phyloP scores from a whole-genome alignment of 2,888 invertebrate species.

The Copidosoma aretas region DNA sequence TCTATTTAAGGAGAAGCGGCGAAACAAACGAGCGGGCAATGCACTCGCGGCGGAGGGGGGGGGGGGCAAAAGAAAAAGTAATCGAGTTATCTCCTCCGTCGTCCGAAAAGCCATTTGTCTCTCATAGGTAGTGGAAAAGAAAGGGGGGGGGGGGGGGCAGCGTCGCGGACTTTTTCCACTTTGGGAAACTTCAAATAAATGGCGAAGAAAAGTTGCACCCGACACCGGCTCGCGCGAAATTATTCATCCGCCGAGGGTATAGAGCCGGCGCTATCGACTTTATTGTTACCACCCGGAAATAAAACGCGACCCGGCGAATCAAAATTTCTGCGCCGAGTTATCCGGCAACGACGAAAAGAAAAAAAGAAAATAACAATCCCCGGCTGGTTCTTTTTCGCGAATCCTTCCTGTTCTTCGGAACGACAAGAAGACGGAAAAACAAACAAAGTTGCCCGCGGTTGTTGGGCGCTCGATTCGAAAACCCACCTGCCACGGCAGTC shows the following conservation, averaged over 20 bases:
- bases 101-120: conserved; percentile 25
- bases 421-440: no score
- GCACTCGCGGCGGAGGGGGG: neutral
- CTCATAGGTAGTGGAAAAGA: neutral
- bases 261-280: neutral
- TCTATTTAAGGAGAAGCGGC: conserved; percentile 24
- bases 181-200: conserved; percentile 27
- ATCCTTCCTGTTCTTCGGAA: no score
- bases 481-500: no score
- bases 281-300: neutral
- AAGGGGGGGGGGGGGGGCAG: neutral
- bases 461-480: conserved; percentile 9
- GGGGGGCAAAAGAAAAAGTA: conserved; percentile 10
- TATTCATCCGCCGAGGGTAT: neutral
- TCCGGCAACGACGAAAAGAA: no score
- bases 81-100: conserved; percentile 22
- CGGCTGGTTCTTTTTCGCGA: no score
- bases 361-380: no score
- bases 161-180: conserved; percentile 13
- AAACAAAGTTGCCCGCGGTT: neutral
- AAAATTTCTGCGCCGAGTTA: no score
- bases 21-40: conserved; percentile 1
- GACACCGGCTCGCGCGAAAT: neutral
- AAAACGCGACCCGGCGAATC: no score
- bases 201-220: conserved; percentile 17